Evolutionary conservation across 2,888 invertebrate genomes (phyloP), one percentile per base, ranked within the genome.

Genomic region (Heliconius ethilla): DNA sequence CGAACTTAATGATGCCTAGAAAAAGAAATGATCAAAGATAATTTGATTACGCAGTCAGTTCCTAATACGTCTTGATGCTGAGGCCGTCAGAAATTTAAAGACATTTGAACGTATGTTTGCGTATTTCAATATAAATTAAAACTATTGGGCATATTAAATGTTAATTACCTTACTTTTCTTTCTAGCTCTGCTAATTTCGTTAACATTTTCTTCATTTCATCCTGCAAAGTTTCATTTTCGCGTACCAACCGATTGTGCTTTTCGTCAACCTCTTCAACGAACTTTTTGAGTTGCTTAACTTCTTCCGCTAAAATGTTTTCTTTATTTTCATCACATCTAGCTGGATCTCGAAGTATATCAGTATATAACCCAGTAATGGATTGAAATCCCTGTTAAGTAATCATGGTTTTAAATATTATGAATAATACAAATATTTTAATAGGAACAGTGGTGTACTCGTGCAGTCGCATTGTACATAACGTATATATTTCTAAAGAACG

Each of bases 361-460:
- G 91, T 83, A 78, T 93, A 93, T 11, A 93, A 82, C 18, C 89
- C 88, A 18, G 93, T 89, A 74, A 94, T 88, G 7, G 94, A 94
- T 83, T 94, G 91, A 80, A 90, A 90, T 5, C 94, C 89, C 94
- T 93, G 84, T 40, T 15, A 59, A 63, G 63, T 27, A 72, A 72
- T n/a, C n/a, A 55, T 33, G 7, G 18, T 33, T 25, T n/a, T 15
- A 55, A 29, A 59, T 59, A 78, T 55, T 55, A 25, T 18, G 15
- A n/a, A n/a, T 59, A 59, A n/a, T 59, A n/a, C n/a, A 10, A 59
- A 59, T 10, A 59, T 59, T 3, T 51, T 51, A 18, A 18, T 51
- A 51, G 51, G 18, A 51, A 51, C 15, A 51, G 51, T 18, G 51
- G 51, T 51, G 18, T 51, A 51, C 18, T 51, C 18, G 22, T 59